These are phyloP conservation scores for Empidonax alnorum DNA, from an alignment of 2,113 vertebrate genomes.

Conservation along the genomic window DNA sequence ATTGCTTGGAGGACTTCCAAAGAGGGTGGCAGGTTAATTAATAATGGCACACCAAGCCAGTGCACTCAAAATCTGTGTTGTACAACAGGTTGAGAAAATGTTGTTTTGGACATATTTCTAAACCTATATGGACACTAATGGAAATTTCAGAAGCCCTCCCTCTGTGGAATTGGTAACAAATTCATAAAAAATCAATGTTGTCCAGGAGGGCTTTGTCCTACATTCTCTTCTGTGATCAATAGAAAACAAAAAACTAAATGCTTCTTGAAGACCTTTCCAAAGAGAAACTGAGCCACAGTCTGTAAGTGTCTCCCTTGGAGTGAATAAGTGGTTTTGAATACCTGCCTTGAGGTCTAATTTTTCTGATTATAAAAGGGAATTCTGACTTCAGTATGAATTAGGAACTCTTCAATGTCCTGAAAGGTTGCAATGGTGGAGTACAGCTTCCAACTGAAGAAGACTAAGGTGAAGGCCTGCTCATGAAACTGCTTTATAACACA, in stretches of 20 bases:
- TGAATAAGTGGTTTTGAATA: neutral
- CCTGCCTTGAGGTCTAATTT: neutral
- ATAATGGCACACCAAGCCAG: neutral
- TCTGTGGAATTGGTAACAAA: neutral
- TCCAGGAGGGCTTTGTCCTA: neutral
- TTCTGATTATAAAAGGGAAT: neutral
- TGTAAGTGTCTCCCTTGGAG: neutral
- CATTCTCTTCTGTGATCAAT: neutral
- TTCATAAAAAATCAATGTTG: neutral
- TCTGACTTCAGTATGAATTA: neutral
- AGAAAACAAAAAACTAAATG: neutral
- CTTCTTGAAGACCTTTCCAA: neutral
- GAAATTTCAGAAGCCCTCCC: neutral
- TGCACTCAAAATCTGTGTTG: neutral
- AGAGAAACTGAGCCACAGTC: neutral
- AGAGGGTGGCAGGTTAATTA: neutral
- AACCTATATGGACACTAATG: neutral
- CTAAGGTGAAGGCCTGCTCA: neutral
- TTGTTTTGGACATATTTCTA: neutral
- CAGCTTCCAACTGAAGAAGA: neutral
- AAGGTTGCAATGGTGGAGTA: neutral
- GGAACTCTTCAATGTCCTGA: neutral
- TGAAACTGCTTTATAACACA: neutral
- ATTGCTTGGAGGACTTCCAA: conserved; percentile 24
- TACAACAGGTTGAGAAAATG: neutral